phyloP scores from a whole-genome alignment of 1,140 invertebrate genomes.

The Delia radicum region DNA sequence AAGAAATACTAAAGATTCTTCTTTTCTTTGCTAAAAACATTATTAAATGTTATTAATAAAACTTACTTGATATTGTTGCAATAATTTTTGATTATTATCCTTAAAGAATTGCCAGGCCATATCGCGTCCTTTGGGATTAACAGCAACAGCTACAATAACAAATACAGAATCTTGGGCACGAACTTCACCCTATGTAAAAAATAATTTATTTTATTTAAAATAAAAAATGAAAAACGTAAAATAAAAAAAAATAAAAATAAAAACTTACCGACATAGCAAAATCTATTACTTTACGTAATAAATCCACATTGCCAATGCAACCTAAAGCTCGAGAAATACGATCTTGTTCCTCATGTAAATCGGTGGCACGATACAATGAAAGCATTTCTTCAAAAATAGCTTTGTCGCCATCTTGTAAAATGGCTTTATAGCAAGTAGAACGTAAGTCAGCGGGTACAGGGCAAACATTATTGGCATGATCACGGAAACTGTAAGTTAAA shows the following conservation, averaged over 20 bases:
- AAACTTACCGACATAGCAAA: slow-evolving; percentile 82
- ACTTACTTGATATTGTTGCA: slow-evolving; percentile 72
- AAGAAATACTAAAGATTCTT: too few relatives aligned
- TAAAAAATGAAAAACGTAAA: neutral
- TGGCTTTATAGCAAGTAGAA: slow-evolving; percentile 82
- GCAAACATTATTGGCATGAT: slow-evolving; percentile 65
- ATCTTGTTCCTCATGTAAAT: slow-evolving; percentile 91
- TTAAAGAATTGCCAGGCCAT: slow-evolving; percentile 90
- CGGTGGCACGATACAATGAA: slow-evolving; percentile 78
- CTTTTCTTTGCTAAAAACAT: too few relatives aligned
- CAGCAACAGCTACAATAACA: slow-evolving; percentile 81
- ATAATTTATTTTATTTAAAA: neutral
- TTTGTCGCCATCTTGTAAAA: slow-evolving; percentile 70
- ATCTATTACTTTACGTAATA: slow-evolving; percentile 78
- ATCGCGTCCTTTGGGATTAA: slow-evolving; percentile 75
- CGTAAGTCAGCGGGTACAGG: slow-evolving; percentile 85
- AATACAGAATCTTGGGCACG: slow-evolving; percentile 87
- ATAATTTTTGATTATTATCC: slow-evolving; percentile 75
- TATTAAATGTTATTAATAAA: neutral
- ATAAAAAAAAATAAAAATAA: neutral
- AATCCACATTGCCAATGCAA: slow-evolving; percentile 67
- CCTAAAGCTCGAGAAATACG: slow-evolving; percentile 82
- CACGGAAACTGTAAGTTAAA: slow-evolving; percentile 63
- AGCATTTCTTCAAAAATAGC: slow-evolving; percentile 76
- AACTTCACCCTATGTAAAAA: slow-evolving; percentile 73